phyloP scores from a whole-genome alignment of 2,113 vertebrate species.

The Hyaena hyaena region DNA sequence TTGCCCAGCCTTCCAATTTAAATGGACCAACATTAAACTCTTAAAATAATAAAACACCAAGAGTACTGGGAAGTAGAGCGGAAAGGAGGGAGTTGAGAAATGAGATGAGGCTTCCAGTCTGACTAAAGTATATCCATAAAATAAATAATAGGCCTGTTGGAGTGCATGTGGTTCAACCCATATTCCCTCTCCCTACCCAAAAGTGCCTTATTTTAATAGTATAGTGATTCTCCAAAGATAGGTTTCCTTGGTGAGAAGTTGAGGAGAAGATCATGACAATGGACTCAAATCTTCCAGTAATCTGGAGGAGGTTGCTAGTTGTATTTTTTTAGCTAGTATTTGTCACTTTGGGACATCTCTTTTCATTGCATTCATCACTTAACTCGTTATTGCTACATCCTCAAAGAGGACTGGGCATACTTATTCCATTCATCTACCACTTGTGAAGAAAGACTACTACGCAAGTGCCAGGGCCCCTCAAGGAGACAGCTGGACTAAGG shows the following conservation, averaged over 20 bases:
- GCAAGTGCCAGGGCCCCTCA: not conserved
- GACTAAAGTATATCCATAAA: slow-evolving; percentile 8
- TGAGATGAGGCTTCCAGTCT: not conserved
- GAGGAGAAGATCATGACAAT: not conserved
- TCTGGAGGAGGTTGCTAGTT: not conserved
- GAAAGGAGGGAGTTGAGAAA: slow-evolving; percentile 18
- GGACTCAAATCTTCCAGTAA: not conserved
- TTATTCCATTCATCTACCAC: not conserved
- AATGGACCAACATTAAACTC: slow-evolving; percentile 55
- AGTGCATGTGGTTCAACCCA: not conserved
- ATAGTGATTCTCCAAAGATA: not conserved
- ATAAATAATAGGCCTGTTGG: not conserved
- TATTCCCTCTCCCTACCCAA: not conserved
- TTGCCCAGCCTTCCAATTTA: slow-evolving; percentile 25
- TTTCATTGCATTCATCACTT: not conserved
- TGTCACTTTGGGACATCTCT: not conserved
- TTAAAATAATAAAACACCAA: slow-evolving; percentile 39
- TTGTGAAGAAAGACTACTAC: not conserved
- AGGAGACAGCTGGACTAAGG: not conserved
- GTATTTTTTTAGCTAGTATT: not conserved
- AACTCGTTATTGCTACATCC: not conserved
- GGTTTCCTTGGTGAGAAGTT: not conserved
- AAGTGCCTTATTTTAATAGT: not conserved
- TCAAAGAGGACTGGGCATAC: not conserved
- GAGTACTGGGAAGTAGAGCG: not conserved